A percentile compares a stretch with the other conserved stretches of the same genome.
These are phyloP conservation scores for Acrossocheilus wenchowensis DNA, from an alignment of 2,797 vertebrate genomes.

Conservation along the genomic window DNA sequence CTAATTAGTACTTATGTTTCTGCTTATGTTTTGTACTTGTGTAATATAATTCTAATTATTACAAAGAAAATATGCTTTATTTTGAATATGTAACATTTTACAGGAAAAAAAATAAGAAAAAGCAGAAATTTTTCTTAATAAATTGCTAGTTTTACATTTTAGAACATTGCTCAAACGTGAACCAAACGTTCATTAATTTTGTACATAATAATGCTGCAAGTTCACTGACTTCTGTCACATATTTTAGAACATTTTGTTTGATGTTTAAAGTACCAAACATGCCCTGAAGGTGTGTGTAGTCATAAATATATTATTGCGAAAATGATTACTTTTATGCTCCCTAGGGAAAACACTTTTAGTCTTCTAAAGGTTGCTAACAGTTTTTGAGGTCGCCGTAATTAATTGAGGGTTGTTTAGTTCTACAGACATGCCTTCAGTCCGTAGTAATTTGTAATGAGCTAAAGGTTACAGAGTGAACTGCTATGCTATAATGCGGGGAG, in stretches of 20 bases:
- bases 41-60: not conserved
- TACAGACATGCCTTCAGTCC: conserved; percentile 23
- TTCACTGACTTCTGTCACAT: conserved; percentile 53
- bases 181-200: conserved; percentile 43
- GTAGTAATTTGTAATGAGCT: not conserved
- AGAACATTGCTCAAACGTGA: no score
- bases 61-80: not conserved
- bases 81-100: not conserved
- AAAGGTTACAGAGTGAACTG: conserved; percentile 17
- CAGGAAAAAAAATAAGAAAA: no score
- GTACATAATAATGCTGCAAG: conserved; percentile 10
- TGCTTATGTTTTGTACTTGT: no score
- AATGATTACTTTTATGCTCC: not conserved
- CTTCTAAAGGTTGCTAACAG: conserved; percentile 11
- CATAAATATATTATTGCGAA: not conserved
- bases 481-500: not conserved
- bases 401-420: conserved; percentile 9
- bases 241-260: conserved; percentile 43
- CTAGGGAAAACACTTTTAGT: conserved; percentile 8
- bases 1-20: not conserved
- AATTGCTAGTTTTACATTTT: no score
- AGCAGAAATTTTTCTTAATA: no score
- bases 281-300: conserved; percentile 19
- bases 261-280: conserved; percentile 37
- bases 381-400: conserved; percentile 26